These are phyloP conservation scores for Gopherus flavomarginatus DNA, from an alignment of 2,113 vertebrate species.

Conservation along the genomic window DNA sequence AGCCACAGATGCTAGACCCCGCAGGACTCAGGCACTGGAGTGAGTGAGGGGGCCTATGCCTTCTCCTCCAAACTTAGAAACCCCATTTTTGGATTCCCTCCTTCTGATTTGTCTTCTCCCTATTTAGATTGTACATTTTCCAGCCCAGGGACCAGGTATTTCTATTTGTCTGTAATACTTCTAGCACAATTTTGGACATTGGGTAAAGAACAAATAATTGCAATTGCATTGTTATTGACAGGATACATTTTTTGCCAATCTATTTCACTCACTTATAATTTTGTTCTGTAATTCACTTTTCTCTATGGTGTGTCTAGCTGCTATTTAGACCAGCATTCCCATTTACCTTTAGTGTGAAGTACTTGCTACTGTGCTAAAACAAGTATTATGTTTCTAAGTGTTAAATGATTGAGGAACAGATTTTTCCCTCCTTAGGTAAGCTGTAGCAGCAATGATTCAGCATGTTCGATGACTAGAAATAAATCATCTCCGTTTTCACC, in stretches of 20 bases:
- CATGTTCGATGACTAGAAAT: slow-evolving; percentile 12
- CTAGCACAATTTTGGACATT: neutral
- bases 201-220: neutral
- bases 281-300: neutral
- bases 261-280: neutral
- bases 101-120: neutral
- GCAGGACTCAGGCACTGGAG: too few relatives aligned
- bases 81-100: neutral
- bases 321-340: neutral
- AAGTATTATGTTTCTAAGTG: neutral
- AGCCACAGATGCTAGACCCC: too few relatives aligned
- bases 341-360: neutral
- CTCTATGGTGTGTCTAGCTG: neutral
- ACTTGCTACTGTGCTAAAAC: neutral
- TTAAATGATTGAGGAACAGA: neutral
- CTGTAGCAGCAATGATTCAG: neutral
- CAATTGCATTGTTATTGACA: neutral
- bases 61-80: neutral
- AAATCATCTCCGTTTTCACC: slow-evolving; percentile 5
- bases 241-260: neutral
- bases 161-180: neutral
- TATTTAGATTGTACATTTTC: neutral
- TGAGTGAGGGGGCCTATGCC: too few relatives aligned
- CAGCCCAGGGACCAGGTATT: neutral
- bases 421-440: neutral